phyloP scores from a whole-genome alignment of 2,797 vertebrate genomes.

The Limnodromus scolopaceus region DNA sequence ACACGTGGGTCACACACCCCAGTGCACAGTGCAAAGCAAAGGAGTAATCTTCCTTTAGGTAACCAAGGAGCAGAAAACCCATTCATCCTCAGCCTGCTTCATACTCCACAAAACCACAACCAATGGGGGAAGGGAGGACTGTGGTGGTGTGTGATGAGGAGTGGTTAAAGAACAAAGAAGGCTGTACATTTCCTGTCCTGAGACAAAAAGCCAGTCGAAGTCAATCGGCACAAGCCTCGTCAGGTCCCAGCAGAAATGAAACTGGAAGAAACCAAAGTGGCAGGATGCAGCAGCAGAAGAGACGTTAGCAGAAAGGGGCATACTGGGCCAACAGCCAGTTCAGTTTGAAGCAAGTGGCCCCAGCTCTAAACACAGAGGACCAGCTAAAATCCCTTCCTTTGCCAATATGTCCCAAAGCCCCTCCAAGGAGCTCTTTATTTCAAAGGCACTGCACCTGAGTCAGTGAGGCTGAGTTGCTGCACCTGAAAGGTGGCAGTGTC shows the following conservation, averaged over 20 bases:
- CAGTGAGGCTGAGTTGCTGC: background rate
- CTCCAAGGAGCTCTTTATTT: background rate
- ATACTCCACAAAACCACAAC: background rate
- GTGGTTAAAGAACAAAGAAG: background rate
- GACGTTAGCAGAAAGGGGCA: background rate
- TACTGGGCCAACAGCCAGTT: background rate
- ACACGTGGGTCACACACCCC: background rate
- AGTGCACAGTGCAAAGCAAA: background rate
- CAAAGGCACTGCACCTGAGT: background rate
- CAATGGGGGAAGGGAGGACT: background rate
- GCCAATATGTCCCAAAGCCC: background rate
- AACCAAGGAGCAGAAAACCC: background rate
- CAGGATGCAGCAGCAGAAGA: background rate
- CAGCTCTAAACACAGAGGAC: background rate
- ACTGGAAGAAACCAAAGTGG: background rate
- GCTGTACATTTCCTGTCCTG: background rate
- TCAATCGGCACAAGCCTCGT: background rate
- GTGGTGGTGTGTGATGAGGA: background rate
- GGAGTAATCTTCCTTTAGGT: background rate
- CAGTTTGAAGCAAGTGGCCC: background rate
- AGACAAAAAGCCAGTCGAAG: background rate
- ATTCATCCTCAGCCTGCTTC: background rate
- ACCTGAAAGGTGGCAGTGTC: background rate
- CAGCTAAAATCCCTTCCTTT: background rate
- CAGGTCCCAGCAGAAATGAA: background rate